Evolutionary conservation across 2,888 invertebrate species (phyloP), one percentile per base, ranked within the genome.

Genomic region (Tipula unca): DNA sequence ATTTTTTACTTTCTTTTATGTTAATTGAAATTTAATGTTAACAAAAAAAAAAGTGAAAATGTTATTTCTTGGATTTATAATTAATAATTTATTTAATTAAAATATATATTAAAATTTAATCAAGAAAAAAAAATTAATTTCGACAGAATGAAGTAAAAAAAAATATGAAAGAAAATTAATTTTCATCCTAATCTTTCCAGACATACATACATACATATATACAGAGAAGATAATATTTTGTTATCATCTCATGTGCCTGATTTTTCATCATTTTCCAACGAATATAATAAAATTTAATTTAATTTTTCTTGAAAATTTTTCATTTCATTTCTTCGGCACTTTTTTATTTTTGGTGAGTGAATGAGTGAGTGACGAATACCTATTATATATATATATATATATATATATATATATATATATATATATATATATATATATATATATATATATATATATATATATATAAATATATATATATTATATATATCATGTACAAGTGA

Each of bases 21-120:
- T 83, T 83, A 83, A 83, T 83, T 83, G 83, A 83, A 83, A 83
- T 83, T 83, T 83, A 29, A 83, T 83, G 83, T 83, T 83, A 83
- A 32, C 83, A 17, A 83, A 83, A 69, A 69, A 69, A 54, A 69
- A n/a, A 48, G 17, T 48, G 48, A 17, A 48, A 25, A 25, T 69
- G 48, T 69, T 69, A 25, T 69, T 69, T 69, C 25, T 25, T 69
- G 25, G 69, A 69, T 69, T 69, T 69, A 69, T 69, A 69, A 69
- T 69, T 69, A 69, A 69, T 69, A 69, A 69, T 69, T 69, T 69
- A 69, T 69, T 69, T 69, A 69, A 69, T 69, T 69, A 69, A 69
- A 69, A 69, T 69, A 69, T n/a, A n/a, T 69, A 69, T 69, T 69
- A 69, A 69, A 69, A 69, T 69, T 69, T 69, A 69, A 69, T 69